Percentiles rank a stretch among this genome's conserved stretches.
phyloP scores from a whole-genome alignment of 2,113 vertebrate genomes.

The Seriola rivoliana region DNA sequence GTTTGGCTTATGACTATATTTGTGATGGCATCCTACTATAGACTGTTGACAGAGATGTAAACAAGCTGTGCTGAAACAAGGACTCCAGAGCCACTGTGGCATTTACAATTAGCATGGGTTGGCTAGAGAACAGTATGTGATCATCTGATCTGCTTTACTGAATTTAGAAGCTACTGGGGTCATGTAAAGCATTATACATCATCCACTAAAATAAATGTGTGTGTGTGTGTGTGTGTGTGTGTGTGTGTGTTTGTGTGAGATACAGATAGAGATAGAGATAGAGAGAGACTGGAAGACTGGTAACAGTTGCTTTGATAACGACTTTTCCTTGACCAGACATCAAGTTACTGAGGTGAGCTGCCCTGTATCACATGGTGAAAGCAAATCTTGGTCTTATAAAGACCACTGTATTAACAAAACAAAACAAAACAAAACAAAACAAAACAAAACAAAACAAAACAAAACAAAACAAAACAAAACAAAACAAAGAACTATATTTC shows the following conservation, averaged over 20 bases:
- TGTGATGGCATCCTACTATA: constrained; percentile 52
- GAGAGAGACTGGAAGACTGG: constrained; percentile 3
- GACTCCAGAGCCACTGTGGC: neutral
- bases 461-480: neutral
- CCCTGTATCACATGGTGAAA: constrained; percentile 47
- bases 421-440: neutral
- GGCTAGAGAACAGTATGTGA: neutral
- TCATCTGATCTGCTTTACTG: neutral
- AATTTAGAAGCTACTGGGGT: neutral
- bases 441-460: no score
- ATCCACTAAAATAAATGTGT: constrained; percentile 10
- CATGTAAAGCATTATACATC: constrained; percentile 4
- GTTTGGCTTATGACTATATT: constrained; percentile 45
- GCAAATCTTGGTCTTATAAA: constrained; percentile 50
- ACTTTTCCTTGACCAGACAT: constrained; percentile 7
- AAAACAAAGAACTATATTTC: neutral
- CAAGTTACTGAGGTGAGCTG: constrained; percentile 41
- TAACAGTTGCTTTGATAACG: neutral
- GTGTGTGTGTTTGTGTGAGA: neutral
- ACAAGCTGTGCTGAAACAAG: constrained; percentile 24
- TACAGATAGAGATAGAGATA: neutral
- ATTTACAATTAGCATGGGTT: neutral
- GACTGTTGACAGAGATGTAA: constrained; percentile 51
- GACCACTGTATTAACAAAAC: constrained; percentile 26
- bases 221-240: neutral